phyloP scores from a whole-genome alignment of 2,888 invertebrate genomes.

The Leucophenga montana region DNA sequence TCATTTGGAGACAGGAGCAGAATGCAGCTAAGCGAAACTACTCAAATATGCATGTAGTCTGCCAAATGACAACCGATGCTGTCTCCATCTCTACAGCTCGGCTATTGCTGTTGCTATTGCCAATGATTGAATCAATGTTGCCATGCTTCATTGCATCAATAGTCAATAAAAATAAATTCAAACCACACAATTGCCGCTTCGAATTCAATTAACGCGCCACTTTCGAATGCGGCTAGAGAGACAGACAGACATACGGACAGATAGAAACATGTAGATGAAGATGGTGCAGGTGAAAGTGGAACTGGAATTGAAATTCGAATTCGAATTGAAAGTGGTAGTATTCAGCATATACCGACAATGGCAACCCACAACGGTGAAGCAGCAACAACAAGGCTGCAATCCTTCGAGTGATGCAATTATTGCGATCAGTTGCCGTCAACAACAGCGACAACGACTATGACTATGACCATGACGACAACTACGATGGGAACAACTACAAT shows the following conservation, averaged over 20 bases:
- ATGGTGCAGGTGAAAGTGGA: not conserved
- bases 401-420: conserved; percentile 53
- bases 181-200: conserved; percentile 35
- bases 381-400: conserved; percentile 26
- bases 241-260: no score
- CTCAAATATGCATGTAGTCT: no score
- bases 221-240: not conserved
- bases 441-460: conserved; percentile 13
- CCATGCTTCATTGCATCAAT: conserved; percentile 19
- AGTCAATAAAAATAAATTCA: conserved; percentile 38
- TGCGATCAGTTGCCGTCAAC: conserved; percentile 32
- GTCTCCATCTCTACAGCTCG: not conserved
- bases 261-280: not conserved
- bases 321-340: not conserved
- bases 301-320: not conserved
- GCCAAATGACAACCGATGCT: conserved; percentile 30
- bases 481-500: not conserved
- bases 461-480: not conserved
- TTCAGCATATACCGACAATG: conserved; percentile 10
- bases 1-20: not conserved
- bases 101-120: conserved; percentile 40
- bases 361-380: conserved; percentile 7
- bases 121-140: conserved; percentile 37
- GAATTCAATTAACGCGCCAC: conserved; percentile 55
- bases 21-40: conserved; percentile 1